Conservation (phyloP, 2,888 invertebrate species). For the Steinernema carpocapsae region DNA sequence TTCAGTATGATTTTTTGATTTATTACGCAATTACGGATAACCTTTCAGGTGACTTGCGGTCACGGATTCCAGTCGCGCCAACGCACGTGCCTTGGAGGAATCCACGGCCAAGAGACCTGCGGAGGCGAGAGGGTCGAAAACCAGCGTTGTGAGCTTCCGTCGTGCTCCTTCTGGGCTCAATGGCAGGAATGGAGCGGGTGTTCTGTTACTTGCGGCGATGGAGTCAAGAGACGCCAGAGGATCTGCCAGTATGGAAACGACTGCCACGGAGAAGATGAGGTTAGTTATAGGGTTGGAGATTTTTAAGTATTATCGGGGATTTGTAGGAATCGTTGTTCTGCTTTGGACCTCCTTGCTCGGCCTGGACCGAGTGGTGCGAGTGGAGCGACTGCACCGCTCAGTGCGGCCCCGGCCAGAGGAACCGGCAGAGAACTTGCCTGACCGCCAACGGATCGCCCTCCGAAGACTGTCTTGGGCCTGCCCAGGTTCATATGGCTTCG, state of each 20-base stretch:
- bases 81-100: conserved; percentile 57
- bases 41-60: conserved; percentile 58
- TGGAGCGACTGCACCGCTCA: conserved; percentile 34
- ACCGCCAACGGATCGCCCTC: conserved; percentile 52
- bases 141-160: conserved; percentile 41
- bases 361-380: conserved; percentile 52
- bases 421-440: conserved; percentile 26
- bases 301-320: background rate
- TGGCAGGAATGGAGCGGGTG: conserved; percentile 62
- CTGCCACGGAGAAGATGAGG: conserved; percentile 58
- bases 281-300: background rate
- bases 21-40: too few relatives aligned
- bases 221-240: conserved; percentile 54
- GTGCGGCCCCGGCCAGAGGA: conserved; percentile 34
- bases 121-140: conserved; percentile 39
- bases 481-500: background rate
- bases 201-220: conserved; percentile 58
- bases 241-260: conserved; percentile 63
- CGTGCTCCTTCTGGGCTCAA: conserved; percentile 58
- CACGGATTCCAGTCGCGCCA: conserved; percentile 53
- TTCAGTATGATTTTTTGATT: too few relatives aligned
- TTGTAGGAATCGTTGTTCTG: conserved; percentile 58
- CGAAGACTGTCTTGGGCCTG: conserved; percentile 55
- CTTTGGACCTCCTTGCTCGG: conserved; percentile 59
- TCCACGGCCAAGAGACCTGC: conserved; percentile 53